Evolutionary conservation across 2,797 vertebrate genomes (phyloP).

Genomic region (Intellagama lesueurii): DNA sequence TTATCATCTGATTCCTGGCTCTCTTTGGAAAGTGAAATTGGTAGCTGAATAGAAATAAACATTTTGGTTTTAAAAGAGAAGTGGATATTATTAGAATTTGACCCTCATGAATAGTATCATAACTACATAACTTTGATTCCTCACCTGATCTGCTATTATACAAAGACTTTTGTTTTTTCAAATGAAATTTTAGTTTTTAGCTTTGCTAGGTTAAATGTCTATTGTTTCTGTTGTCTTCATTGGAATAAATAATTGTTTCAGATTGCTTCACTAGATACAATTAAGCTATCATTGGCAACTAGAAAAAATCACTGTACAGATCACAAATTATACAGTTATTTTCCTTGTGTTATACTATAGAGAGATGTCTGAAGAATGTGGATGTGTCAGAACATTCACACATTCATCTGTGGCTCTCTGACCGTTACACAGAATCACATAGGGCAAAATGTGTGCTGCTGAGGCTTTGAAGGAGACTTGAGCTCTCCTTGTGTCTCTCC

Average conservation of each 20-base stretch:
- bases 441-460: background rate
- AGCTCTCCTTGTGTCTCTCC: background rate
- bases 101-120: background rate
- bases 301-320: background rate
- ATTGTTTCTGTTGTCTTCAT: background rate
- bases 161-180: background rate
- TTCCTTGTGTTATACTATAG: background rate
- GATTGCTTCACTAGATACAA: background rate
- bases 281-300: background rate
- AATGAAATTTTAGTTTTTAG: background rate
- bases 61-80: slow-evolving; percentile 7
- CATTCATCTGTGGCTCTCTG: background rate
- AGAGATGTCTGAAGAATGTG: background rate
- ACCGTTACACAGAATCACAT: background rate
- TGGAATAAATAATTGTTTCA: background rate
- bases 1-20: background rate
- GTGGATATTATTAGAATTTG: slow-evolving; percentile 17
- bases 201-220: background rate
- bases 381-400: background rate
- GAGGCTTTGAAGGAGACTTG: slow-evolving; percentile 5
- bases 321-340: background rate
- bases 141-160: background rate
- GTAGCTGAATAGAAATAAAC: background rate
- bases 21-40: background rate
- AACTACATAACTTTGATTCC: background rate